Conservation (phyloP, 2,888 invertebrate genomes). For the Andrena haemorrhoa region DNA sequence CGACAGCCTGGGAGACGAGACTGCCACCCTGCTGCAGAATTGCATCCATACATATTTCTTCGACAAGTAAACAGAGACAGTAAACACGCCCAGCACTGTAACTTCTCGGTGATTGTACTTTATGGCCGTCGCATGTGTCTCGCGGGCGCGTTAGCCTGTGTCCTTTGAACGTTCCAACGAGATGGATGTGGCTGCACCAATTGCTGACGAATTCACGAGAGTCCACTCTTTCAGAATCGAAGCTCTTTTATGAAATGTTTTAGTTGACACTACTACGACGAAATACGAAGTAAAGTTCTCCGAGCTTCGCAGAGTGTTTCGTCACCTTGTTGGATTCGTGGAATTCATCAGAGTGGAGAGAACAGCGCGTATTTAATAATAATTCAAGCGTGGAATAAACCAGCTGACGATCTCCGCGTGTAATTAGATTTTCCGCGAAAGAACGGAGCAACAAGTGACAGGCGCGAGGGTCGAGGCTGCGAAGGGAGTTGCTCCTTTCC, state of each 20-base stretch:
- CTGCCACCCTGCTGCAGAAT: neutral
- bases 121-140: constrained; percentile 30
- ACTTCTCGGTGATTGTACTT: constrained; percentile 33
- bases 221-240: neutral
- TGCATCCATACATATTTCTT: constrained; percentile 6
- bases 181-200: neutral
- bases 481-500: neutral
- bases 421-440: neutral
- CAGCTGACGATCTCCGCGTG: neutral
- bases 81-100: constrained; percentile 4
- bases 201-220: constrained; percentile 4
- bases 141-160: neutral
- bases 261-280: too few species aligned
- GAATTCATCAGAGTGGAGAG: too few species aligned
- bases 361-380: neutral
- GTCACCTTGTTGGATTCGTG: too few species aligned
- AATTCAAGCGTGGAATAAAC: neutral
- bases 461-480: neutral
- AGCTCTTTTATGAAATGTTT: too few species aligned
- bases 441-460: neutral
- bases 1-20: neutral
- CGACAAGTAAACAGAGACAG: constrained; percentile 7
- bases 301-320: too few species aligned
- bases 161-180: neutral
- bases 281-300: too few species aligned